Conservation (phyloP, 2,888 invertebrate species). For the Drosophila paranaensis region DNA sequence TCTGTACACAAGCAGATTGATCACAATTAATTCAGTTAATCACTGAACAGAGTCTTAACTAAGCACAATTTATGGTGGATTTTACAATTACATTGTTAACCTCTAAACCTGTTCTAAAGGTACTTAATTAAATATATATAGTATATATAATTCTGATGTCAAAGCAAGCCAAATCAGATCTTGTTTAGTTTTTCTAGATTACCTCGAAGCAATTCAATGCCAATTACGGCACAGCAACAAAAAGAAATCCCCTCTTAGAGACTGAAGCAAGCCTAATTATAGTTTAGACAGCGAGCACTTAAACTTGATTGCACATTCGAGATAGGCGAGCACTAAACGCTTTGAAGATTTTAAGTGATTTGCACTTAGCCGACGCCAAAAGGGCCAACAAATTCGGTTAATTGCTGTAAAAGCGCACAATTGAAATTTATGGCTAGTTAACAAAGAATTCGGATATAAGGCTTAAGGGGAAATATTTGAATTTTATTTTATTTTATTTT, state of each 20-base stretch:
- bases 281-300: slow-evolving; percentile 10
- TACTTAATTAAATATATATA: no score
- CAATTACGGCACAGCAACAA: slow-evolving; percentile 7
- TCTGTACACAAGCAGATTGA: background rate
- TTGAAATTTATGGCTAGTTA: slow-evolving; percentile 44
- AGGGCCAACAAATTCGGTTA: slow-evolving; percentile 24
- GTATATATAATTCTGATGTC: background rate
- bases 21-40: background rate
- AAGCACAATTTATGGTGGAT: background rate
- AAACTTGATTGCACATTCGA: slow-evolving; percentile 39
- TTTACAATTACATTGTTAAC: background rate
- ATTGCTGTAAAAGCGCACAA: slow-evolving; percentile 29
- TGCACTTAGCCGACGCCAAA: slow-evolving; percentile 33
- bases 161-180: background rate
- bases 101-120: background rate
- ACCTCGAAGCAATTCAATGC: background rate
- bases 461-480: slow-evolving; percentile 32
- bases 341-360: slow-evolving; percentile 35
- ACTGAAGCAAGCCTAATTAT: slow-evolving; percentile 14
- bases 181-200: background rate
- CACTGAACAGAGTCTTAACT: background rate
- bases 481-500: slow-evolving; percentile 1
- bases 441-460: slow-evolving; percentile 55
- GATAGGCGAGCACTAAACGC: slow-evolving; percentile 37
- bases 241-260: slow-evolving; percentile 5